Percentiles rank a stretch among this genome's conserved stretches.
Evolutionary conservation across 2,888 invertebrate genomes (phyloP).

Genomic region (Julus scanicus): DNA sequence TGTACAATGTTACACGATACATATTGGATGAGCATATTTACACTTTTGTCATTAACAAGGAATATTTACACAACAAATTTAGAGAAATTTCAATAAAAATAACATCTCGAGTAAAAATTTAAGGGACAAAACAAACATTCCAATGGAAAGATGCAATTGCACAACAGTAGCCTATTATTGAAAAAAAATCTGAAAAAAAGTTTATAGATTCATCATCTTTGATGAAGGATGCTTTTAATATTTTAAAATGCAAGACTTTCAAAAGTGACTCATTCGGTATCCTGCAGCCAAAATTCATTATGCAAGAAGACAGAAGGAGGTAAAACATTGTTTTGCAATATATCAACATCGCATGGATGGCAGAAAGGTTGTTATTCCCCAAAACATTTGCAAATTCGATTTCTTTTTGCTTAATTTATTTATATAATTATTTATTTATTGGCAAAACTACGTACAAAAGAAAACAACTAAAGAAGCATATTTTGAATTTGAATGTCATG

Average conservation of each 20-base stretch:
- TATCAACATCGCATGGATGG: background rate
- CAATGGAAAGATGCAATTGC: too few species aligned
- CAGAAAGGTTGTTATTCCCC: background rate
- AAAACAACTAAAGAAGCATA: background rate
- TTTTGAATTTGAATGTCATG: background rate
- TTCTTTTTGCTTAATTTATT: slow-evolving; percentile 7
- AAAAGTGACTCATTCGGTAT: background rate
- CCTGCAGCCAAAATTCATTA: background rate
- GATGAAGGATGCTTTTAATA: background rate
- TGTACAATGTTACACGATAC: too few species aligned
- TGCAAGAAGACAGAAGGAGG: background rate
- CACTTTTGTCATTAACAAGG: too few species aligned
- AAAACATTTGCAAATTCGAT: background rate
- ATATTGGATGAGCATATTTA: too few species aligned
- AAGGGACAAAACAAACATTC: too few species aligned
- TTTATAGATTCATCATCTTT: too few species aligned
- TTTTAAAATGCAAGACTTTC: background rate
- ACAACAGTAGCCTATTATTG: too few species aligned
- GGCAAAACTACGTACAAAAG: background rate
- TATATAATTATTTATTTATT: slow-evolving; percentile 27
- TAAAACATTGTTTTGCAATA: too few species aligned
- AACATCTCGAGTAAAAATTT: too few species aligned
- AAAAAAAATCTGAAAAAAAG: too few species aligned
- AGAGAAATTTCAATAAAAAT: too few species aligned
- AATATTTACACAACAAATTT: too few species aligned